Evolutionary conservation across 2,797 vertebrate species (phyloP).

Genomic region (Chaetodon trifasciatus): DNA sequence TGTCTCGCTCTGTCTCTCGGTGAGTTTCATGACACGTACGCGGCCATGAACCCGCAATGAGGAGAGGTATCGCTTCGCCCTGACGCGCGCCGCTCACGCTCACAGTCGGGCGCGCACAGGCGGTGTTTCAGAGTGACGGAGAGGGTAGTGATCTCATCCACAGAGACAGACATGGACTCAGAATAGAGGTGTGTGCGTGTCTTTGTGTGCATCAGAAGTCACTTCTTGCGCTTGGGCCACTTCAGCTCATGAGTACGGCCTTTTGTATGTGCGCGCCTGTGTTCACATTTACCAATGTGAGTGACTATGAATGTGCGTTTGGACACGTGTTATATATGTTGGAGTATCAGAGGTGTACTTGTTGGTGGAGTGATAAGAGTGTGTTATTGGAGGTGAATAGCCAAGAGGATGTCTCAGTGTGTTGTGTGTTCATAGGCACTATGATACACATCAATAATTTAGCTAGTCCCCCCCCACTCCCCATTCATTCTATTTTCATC

Average conservation of each 20-base stretch:
- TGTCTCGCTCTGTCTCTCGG: slow-evolving; percentile 70
- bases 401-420: slow-evolving; percentile 62
- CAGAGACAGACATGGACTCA: slow-evolving; percentile 64
- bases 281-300: background rate
- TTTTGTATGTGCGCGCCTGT: slow-evolving; percentile 16
- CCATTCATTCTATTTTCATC: slow-evolving; percentile 81
- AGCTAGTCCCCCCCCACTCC: slow-evolving; percentile 58
- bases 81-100: slow-evolving; percentile 63
- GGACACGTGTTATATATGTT: slow-evolving; percentile 43
- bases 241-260: slow-evolving; percentile 31
- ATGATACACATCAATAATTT: slow-evolving; percentile 83
- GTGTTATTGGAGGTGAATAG: slow-evolving; percentile 72
- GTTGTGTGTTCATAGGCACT: slow-evolving; percentile 72
- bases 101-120: slow-evolving; percentile 49
- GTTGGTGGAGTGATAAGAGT: slow-evolving; percentile 62
- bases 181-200: slow-evolving; percentile 35
- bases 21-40: slow-evolving; percentile 67
- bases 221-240: slow-evolving; percentile 35
- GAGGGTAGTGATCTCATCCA: slow-evolving; percentile 74
- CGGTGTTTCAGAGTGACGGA: slow-evolving; percentile 66
- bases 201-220: slow-evolving; percentile 41
- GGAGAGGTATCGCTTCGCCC: slow-evolving; percentile 72
- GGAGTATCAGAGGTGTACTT: slow-evolving; percentile 50
- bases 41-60: slow-evolving; percentile 72
- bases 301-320: slow-evolving; percentile 22